Conservation (phyloP, 2,888 invertebrate species). For the Mimachlamys varia region DNA sequence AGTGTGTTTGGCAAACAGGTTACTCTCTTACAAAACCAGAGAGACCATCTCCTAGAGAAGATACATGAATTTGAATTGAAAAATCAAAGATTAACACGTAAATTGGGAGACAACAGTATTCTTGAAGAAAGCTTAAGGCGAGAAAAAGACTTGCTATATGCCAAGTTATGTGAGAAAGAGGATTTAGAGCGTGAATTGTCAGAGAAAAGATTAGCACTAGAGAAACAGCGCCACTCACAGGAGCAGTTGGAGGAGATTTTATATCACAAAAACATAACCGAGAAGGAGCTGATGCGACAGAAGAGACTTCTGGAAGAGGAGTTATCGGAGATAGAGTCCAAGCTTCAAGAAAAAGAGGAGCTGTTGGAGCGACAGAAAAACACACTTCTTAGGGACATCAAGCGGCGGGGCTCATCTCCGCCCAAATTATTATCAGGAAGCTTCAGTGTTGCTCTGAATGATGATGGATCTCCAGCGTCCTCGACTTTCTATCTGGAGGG, state of each 20-base stretch:
- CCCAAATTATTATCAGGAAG: conserved; percentile 14
- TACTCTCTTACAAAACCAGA: conserved; percentile 70
- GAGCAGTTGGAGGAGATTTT: conserved; percentile 72
- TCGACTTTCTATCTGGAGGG: conserved; percentile 15
- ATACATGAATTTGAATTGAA: conserved; percentile 63
- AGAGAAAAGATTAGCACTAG: conserved; percentile 66
- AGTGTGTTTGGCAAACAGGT: conserved; percentile 71
- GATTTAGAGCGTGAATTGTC: conserved; percentile 67
- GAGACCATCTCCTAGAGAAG: conserved; percentile 70
- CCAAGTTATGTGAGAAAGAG: conserved; percentile 69
- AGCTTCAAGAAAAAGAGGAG: conserved; percentile 70
- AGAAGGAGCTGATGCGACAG: conserved; percentile 73
- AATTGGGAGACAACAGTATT: conserved; percentile 65
- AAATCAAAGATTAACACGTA: conserved; percentile 60
- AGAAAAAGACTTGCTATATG: conserved; percentile 69
- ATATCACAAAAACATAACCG: conserved; percentile 71
- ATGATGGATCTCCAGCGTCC: conserved; percentile 5
- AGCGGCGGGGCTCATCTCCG: conserved; percentile 28
- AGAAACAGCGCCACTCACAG: conserved; percentile 67
- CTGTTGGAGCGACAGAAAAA: conserved; percentile 70
- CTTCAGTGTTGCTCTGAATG: neutral
- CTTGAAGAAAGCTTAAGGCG: conserved; percentile 69
- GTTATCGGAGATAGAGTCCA: conserved; percentile 69
- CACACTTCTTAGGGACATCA: conserved; percentile 60
- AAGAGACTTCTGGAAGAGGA: conserved; percentile 74